These are phyloP conservation scores for Sinelater perroti DNA, from an alignment of 2,888 invertebrate species.

Conservation along the genomic window DNA sequence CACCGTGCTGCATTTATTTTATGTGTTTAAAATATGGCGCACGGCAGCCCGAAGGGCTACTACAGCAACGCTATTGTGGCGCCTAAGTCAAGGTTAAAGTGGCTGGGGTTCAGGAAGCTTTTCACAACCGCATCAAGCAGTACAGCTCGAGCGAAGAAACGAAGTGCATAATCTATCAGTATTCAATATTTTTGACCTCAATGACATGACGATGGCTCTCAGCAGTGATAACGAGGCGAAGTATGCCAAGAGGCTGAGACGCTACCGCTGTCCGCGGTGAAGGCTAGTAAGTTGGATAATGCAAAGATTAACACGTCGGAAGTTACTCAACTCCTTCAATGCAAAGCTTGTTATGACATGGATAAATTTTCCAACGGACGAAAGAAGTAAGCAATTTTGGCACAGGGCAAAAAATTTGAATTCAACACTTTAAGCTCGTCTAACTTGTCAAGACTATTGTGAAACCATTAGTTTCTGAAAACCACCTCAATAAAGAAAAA, in stretches of 20 bases:
- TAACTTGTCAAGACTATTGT: too few species aligned
- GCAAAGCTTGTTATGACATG: conserved; percentile 58
- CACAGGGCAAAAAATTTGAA: too few species aligned
- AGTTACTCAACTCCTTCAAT: conserved; percentile 57
- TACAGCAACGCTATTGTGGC: conserved; percentile 52
- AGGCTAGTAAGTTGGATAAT: conserved; percentile 45
- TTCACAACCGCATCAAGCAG: conserved; percentile 54
- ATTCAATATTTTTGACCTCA: conserved; percentile 61
- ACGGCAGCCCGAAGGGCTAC: conserved; percentile 59
- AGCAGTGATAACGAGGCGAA: conserved; percentile 49
- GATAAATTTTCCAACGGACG: too few species aligned
- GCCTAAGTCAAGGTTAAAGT: conserved; percentile 47
- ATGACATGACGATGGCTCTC: conserved; percentile 63
- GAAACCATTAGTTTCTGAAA: too few species aligned
- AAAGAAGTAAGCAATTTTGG: too few species aligned
- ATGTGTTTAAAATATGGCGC: conserved; percentile 79
- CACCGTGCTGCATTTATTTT: conserved; percentile 71
- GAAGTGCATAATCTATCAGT: conserved; percentile 65
- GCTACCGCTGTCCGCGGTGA: conserved; percentile 57
- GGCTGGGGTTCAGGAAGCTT: conserved; percentile 64
- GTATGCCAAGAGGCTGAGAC: conserved; percentile 60
- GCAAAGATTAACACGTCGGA: conserved; percentile 50
- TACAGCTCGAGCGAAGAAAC: conserved; percentile 60
- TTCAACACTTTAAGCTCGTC: too few species aligned
- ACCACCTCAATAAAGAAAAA: too few species aligned